Conservation (phyloP, 2,797 vertebrate genomes). For the Acanthurus leucopareius region DNA sequence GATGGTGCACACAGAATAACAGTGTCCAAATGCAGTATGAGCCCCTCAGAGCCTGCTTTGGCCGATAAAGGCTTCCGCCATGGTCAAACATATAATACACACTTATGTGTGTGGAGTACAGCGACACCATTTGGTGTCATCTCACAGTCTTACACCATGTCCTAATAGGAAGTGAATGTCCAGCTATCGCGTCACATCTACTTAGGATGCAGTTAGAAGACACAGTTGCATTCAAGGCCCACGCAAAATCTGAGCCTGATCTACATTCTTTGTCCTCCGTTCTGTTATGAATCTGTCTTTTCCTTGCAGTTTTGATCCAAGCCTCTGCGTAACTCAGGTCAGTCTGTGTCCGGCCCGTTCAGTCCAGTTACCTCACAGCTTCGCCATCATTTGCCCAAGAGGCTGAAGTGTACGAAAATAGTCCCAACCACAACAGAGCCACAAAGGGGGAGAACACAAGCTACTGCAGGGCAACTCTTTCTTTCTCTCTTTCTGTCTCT, state of each 20-base stretch:
- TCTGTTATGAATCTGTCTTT: conserved; percentile 18
- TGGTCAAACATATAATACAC: conserved; percentile 11
- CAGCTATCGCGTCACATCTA: too few species aligned
- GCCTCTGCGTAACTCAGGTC: conserved; percentile 11
- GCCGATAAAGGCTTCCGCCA: conserved; percentile 41
- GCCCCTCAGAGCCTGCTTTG: conserved; percentile 45
- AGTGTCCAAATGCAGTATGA: conserved; percentile 45
- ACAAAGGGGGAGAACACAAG: conserved; percentile 68
- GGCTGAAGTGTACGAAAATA: conserved; percentile 75
- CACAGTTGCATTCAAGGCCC: neutral
- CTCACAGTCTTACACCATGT: neutral
- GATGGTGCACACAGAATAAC: conserved; percentile 33
- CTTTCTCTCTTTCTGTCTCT: conserved; percentile 4
- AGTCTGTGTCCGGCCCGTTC: conserved; percentile 6
- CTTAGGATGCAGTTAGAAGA: neutral
- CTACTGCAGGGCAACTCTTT: conserved; percentile 66
- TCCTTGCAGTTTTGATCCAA: neutral
- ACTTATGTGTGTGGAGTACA: conserved; percentile 8
- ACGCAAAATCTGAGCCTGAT: neutral
- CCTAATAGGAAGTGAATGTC: too few species aligned
- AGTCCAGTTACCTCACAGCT: conserved; percentile 50
- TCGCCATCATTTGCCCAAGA: conserved; percentile 54
- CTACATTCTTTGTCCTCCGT: neutral
- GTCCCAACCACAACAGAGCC: conserved; percentile 69
- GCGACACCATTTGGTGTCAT: neutral